phyloP scores from a whole-genome alignment of 2,888 invertebrate genomes.

The Melanotus villosus region DNA sequence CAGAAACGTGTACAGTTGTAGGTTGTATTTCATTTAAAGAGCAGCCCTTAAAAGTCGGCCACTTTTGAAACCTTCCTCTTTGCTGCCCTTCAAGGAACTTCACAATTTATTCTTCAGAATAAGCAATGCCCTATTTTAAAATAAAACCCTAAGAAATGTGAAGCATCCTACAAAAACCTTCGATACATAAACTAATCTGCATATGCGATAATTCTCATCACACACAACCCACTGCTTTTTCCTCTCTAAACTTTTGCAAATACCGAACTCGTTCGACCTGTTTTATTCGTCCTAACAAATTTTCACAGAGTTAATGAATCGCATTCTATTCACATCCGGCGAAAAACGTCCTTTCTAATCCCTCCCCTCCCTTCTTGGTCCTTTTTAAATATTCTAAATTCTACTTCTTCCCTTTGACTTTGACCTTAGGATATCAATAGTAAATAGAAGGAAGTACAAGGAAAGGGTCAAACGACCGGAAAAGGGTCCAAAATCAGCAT shows the following conservation, averaged over 20 bases:
- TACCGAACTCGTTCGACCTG: slow-evolving; percentile 13
- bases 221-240: slow-evolving; percentile 5
- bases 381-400: background rate
- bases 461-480: slow-evolving; percentile 3
- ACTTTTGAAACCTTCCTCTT: too few species aligned
- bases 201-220: background rate
- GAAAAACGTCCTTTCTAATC: background rate
- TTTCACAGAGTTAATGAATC: slow-evolving; percentile 4
- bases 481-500: background rate
- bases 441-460: background rate
- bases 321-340: slow-evolving; percentile 1
- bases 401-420: too few species aligned
- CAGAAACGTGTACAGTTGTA: too few species aligned
- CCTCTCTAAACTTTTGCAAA: background rate
- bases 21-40: too few species aligned
- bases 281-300: slow-evolving; percentile 4
- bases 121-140: too few species aligned
- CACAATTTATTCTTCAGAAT: too few species aligned
- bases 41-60: too few species aligned
- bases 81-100: too few species aligned
- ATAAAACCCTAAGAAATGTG: too few species aligned
- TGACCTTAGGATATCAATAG: too few species aligned
- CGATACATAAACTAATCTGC: background rate
- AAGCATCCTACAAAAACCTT: too few species aligned
- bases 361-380: background rate